These are phyloP conservation scores for Connochaetes taurinus DNA, from an alignment of 2,113 vertebrate species.

Conservation along the genomic window DNA sequence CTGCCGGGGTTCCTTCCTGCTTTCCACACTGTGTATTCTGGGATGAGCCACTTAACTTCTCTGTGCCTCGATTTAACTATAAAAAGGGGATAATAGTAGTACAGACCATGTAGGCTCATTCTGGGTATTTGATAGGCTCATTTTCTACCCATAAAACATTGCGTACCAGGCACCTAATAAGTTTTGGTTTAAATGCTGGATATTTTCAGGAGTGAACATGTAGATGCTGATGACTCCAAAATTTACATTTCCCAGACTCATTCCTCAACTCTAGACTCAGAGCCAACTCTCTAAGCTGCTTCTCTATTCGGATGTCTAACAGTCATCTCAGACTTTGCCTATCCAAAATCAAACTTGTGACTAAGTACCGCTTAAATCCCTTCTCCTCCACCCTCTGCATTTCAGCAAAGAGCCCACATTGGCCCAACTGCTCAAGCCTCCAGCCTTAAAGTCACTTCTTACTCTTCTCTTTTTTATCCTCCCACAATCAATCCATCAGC, in stretches of 20 bases:
- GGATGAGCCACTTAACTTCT: not conserved
- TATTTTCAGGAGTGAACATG: not conserved
- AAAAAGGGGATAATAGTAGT: not conserved
- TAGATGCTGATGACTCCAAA: not conserved
- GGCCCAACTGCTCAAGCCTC: not conserved
- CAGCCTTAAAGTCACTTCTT: not conserved
- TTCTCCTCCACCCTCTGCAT: not conserved
- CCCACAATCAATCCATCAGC: not conserved
- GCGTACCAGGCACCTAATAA: not conserved
- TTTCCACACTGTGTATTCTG: not conserved
- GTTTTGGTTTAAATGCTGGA: not conserved
- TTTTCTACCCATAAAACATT: not conserved
- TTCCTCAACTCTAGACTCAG: not conserved
- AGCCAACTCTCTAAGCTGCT: too few relatives aligned
- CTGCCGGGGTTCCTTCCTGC: not conserved
- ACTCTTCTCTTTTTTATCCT: not conserved
- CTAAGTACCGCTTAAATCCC: accelerated
- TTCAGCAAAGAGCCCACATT: not conserved
- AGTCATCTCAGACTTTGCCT: not conserved
- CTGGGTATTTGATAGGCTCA: not conserved
- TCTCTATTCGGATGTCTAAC: not conserved
- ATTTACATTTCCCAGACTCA: not conserved
- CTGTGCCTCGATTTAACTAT: not conserved
- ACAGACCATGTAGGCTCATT: too few relatives aligned
- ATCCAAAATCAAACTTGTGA: too few relatives aligned